A percentile compares a stretch with the other conserved stretches of the same genome.
phyloP scores from a whole-genome alignment of 2,113 vertebrate species.

The Poecile atricapillus region DNA sequence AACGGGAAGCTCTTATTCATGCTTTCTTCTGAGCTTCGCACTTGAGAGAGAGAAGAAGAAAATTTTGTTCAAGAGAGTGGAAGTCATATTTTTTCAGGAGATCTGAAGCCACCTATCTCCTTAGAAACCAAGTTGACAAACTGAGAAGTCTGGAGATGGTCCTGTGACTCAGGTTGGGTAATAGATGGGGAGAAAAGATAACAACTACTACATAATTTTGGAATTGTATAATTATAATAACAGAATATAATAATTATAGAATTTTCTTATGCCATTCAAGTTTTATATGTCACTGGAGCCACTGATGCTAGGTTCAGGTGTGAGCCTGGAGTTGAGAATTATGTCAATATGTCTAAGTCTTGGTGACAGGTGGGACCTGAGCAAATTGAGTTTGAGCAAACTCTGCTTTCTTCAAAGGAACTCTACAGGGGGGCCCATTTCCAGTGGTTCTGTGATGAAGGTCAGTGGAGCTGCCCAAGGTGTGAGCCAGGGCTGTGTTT shows the following conservation, averaged over 20 bases:
- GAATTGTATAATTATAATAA: no score
- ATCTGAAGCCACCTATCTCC: neutral
- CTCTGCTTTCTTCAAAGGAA: neutral
- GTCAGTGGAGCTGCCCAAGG: accelerated
- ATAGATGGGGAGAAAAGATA: neutral
- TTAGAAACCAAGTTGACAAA: neutral
- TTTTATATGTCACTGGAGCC: neutral
- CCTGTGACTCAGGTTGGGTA: neutral
- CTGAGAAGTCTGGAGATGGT: neutral
- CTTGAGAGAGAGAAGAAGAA: neutral
- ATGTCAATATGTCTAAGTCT: neutral
- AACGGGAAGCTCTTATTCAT: neutral
- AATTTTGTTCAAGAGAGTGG: neutral
- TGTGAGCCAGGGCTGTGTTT: neutral
- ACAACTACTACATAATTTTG: neutral
- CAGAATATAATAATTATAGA: neutral
- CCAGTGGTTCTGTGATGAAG: neutral
- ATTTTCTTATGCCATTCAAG: neutral
- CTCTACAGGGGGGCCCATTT: neutral
- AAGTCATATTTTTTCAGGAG: neutral
- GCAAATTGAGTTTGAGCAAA: neutral
- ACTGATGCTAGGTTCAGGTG: neutral
- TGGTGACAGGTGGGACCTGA: neutral
- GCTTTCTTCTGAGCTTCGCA: neutral
- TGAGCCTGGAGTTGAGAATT: neutral